Conservation (phyloP, 2,797 vertebrate genomes). For the Macropus fuliginosus region DNA sequence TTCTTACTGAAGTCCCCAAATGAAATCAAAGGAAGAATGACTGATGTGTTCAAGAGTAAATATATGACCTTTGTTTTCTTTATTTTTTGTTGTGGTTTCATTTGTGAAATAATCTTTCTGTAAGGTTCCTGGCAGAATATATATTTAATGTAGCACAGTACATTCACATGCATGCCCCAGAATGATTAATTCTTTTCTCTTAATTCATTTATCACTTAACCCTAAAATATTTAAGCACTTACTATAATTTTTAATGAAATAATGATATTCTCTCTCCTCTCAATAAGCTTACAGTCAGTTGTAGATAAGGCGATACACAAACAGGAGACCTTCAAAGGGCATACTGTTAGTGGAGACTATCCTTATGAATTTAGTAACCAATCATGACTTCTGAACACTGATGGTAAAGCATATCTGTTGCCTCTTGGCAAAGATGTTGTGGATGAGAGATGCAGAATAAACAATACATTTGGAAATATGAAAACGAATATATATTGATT, state of each 20-base stretch:
- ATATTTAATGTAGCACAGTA: neutral
- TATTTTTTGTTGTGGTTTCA: constrained; percentile 16
- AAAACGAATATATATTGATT: neutral
- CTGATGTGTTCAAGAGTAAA: neutral
- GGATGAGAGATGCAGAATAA: neutral
- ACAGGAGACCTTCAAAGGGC: neutral
- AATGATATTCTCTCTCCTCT: neutral
- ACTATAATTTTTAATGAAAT: neutral
- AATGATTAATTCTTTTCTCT: neutral
- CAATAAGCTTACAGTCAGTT: neutral
- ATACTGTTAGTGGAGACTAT: neutral
- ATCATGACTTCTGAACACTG: neutral
- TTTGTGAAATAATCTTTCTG: neutral
- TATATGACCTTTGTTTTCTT: neutral
- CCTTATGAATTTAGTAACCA: neutral
- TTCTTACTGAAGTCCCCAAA: fast-evolving
- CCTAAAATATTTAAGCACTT: neutral
- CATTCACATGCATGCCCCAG: neutral
- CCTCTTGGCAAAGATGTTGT: neutral
- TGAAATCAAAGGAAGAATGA: neutral
- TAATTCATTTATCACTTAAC: neutral
- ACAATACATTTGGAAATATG: neutral
- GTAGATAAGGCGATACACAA: neutral
- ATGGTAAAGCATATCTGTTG: neutral
- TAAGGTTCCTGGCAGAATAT: constrained; percentile 13